phyloP scores from a whole-genome alignment of 2,888 invertebrate genomes.

The Ectemnius lituratus region DNA sequence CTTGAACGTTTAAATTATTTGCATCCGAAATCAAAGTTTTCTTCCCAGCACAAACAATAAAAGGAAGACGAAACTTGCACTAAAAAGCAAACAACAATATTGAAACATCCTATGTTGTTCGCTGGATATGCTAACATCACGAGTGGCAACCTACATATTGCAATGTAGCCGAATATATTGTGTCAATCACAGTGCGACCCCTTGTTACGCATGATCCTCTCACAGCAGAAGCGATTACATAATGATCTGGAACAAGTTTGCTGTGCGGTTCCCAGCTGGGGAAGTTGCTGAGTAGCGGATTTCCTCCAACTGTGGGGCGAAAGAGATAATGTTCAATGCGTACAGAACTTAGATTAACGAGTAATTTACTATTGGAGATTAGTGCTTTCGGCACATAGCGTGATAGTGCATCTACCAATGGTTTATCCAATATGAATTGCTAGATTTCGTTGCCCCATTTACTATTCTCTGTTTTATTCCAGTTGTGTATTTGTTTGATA shows the following conservation, averaged over 20 bases:
- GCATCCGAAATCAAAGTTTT: no score
- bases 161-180: constrained; percentile 39
- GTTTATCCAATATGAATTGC: no score
- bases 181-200: constrained; percentile 49
- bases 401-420: no score
- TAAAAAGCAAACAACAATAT: no score
- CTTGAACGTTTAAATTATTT: no score
- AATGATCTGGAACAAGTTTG: constrained; percentile 52
- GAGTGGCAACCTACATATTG: background rate
- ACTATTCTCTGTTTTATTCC: no score
- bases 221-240: constrained; percentile 46
- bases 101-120: no score
- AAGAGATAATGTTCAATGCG: constrained; percentile 12
- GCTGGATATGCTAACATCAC: no score
- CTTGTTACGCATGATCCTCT: constrained; percentile 26
- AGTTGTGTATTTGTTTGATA: no score
- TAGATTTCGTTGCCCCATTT: no score
- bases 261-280: constrained; percentile 46
- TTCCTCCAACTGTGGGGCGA: constrained; percentile 48
- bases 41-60: no score
- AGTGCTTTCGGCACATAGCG: background rate
- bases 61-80: no score
- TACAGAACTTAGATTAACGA: constrained; percentile 14
- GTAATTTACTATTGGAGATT: constrained; percentile 17
- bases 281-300: constrained; percentile 59